These are phyloP conservation scores for Drosophila sucinea DNA, from an alignment of 1,140 invertebrate species.

Conservation along the genomic window DNA sequence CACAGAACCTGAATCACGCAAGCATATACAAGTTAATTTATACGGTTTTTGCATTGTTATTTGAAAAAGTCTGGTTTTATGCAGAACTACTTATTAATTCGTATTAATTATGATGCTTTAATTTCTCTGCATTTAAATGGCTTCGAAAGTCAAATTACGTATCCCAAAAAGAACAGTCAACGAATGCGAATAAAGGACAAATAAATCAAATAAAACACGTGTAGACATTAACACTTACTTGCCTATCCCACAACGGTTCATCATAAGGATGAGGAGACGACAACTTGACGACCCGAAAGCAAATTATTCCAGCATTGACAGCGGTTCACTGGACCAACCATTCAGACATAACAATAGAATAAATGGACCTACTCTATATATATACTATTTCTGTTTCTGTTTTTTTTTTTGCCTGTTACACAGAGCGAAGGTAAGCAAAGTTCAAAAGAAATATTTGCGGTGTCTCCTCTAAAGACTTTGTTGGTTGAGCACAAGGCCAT, in stretches of 20 bases:
- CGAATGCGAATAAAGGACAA: neutral
- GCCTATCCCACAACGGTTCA: neutral
- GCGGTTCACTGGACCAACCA: constrained; percentile 2
- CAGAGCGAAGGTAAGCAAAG: neutral
- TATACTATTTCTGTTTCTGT: neutral
- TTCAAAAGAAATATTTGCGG: neutral
- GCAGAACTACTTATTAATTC: neutral
- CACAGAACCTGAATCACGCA: too few relatives aligned
- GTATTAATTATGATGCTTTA: too few relatives aligned
- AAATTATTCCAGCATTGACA: constrained; percentile 39
- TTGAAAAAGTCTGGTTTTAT: too few relatives aligned
- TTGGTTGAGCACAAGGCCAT: too few relatives aligned
- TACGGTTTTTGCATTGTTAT: too few relatives aligned
- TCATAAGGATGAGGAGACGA: neutral
- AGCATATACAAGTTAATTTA: too few relatives aligned
- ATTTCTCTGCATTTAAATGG: too few relatives aligned
- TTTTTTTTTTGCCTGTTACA: neutral
- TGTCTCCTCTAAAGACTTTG: too few relatives aligned
- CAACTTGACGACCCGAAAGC: neutral
- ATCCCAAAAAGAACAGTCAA: too few relatives aligned
- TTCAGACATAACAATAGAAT: constrained; percentile 3
- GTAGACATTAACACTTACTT: constrained; percentile 29
- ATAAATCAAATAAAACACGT: constrained; percentile 33
- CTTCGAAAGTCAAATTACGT: too few relatives aligned
- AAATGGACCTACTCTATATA: neutral